Percentiles rank a stretch among this genome's conserved stretches.
phyloP scores from a whole-genome alignment of 2,797 vertebrate genomes.

The Gila robusta region DNA sequence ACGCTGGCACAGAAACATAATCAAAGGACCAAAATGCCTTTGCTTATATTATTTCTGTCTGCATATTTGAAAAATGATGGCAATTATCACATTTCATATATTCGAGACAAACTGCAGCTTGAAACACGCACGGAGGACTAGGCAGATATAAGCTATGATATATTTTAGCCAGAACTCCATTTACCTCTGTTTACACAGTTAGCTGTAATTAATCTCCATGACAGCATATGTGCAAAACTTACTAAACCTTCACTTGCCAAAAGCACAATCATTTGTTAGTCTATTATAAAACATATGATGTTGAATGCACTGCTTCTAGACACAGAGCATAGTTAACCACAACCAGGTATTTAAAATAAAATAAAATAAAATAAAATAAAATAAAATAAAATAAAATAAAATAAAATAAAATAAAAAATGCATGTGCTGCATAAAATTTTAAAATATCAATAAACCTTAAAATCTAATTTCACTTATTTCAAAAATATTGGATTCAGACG shows the following conservation, averaged over 20 bases:
- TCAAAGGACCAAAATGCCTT: conserved; percentile 38
- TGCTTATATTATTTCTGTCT: conserved; percentile 41
- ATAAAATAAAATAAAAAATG: too few species aligned
- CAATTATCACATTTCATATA: conserved; percentile 43
- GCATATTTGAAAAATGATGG: conserved; percentile 39
- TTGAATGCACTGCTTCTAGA: background rate
- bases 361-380: too few species aligned
- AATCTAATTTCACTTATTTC: background rate
- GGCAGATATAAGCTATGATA: conserved; percentile 35
- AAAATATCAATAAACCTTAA: background rate
- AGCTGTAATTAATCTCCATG: conserved; percentile 50
- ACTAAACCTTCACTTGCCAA: conserved; percentile 38
- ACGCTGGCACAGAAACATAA: conserved; percentile 26
- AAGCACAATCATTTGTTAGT: conserved; percentile 28
- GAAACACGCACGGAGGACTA: conserved; percentile 7
- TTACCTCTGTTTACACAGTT: conserved; percentile 32
- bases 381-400: too few species aligned
- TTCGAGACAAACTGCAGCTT: conserved; percentile 23
- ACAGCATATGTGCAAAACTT: conserved; percentile 27
- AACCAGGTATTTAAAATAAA: background rate
- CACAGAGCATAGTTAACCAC: background rate
- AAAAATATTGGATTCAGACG: background rate
- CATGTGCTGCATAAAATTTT: background rate
- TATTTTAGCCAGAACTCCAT: conserved; percentile 29
- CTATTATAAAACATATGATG: conserved; percentile 8